A percentile compares a stretch with the other conserved stretches of the same genome.
These are phyloP conservation scores for Procapra przewalskii DNA, from an alignment of 2,113 vertebrate species.

Conservation along the genomic window DNA sequence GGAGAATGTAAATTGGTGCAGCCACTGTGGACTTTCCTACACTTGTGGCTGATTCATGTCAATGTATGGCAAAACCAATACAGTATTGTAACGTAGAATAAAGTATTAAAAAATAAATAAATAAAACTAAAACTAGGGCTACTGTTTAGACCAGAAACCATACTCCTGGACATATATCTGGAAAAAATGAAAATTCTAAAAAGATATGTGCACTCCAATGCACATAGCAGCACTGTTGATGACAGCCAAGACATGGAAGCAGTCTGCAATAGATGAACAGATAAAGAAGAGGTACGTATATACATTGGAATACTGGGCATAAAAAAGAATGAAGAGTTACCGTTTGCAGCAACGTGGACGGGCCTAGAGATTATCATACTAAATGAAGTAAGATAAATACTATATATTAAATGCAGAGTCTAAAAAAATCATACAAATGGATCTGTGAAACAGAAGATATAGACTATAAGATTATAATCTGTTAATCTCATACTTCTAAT, in stretches of 20 bases:
- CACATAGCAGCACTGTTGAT: not conserved
- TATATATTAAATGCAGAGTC: not conserved
- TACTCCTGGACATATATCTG: not conserved
- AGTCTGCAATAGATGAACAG: not conserved
- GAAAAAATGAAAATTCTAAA: not conserved
- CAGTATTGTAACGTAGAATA: too few relatives aligned
- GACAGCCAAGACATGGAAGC: not conserved
- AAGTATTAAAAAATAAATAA: too few relatives aligned
- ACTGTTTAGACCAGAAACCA: not conserved
- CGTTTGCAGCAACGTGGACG: not conserved
- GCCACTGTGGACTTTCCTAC: not conserved
- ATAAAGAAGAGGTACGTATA: not conserved
- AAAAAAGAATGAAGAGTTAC: not conserved
- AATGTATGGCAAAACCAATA: too few relatives aligned
- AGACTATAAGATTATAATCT: too few relatives aligned
- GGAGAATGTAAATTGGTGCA: not conserved
- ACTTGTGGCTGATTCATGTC: too few relatives aligned
- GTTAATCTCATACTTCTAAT: too few relatives aligned
- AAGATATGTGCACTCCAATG: not conserved
- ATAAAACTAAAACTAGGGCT: not conserved
- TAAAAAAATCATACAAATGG: not conserved
- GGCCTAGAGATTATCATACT: not conserved
- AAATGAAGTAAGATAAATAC: not conserved
- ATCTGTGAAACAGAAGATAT: not conserved
- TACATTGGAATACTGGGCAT: not conserved